phyloP scores from a whole-genome alignment of 2,888 invertebrate species.

The Endotricha flammealis region DNA sequence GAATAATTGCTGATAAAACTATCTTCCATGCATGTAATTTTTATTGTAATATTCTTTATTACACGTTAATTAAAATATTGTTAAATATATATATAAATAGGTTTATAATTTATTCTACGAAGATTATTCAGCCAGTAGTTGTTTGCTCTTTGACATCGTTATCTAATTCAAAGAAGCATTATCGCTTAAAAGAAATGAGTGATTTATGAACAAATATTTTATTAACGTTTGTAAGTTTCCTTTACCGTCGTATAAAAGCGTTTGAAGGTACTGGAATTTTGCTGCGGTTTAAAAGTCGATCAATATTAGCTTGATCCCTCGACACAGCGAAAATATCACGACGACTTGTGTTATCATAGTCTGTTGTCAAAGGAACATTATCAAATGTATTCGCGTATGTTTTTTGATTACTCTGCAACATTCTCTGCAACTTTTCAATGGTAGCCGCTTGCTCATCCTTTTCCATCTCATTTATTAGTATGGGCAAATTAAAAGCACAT shows the following conservation, averaged over 20 bases:
- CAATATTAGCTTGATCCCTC: constrained; percentile 4
- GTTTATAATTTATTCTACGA: too few species aligned
- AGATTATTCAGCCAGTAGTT: too few species aligned
- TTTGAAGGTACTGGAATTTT: background rate
- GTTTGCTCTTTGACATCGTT: too few species aligned
- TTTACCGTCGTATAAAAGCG: background rate
- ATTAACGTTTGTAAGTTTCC: too few species aligned
- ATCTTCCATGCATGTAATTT: too few species aligned
- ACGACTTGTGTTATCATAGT: constrained; percentile 1
- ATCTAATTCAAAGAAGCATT: too few species aligned
- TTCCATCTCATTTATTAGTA: constrained; percentile 62
- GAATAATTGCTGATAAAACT: too few species aligned
- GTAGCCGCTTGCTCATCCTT: constrained; percentile 54
- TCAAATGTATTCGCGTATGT: constrained; percentile 20
- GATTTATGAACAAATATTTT: too few species aligned
- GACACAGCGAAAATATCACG: constrained; percentile 10
- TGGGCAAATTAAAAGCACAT: constrained; percentile 59
- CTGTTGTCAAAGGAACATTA: constrained; percentile 20
- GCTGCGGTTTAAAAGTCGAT: background rate
- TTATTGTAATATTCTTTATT: too few species aligned
- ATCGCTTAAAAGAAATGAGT: too few species aligned
- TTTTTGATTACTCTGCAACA: constrained; percentile 36
- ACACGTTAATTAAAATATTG: too few species aligned
- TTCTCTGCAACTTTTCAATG: constrained; percentile 45
- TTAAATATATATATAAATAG: too few species aligned